Conservation (phyloP, 2,797 vertebrate species). For the Sebastiscus tertius region DNA sequence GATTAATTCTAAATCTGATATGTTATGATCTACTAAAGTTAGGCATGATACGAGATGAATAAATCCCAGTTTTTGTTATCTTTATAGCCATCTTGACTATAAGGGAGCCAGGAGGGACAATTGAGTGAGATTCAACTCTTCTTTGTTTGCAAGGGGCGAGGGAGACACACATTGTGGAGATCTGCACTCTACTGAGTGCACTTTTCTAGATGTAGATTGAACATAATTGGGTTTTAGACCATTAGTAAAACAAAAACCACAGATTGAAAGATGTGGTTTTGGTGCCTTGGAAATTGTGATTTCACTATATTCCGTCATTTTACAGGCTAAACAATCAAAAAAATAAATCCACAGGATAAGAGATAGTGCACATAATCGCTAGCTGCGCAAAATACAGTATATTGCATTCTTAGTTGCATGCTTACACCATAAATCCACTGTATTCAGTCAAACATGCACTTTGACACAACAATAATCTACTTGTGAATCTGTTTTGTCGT, state of each 20-base stretch:
- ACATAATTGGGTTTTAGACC: neutral
- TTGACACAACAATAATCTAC: neutral
- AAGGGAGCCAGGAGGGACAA: too few species aligned
- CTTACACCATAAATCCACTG: neutral
- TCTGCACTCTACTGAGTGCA: neutral
- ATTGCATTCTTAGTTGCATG: neutral
- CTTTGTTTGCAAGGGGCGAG: neutral
- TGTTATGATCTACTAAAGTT: too few species aligned
- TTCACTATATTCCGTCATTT: too few species aligned
- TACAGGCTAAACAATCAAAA: too few species aligned
- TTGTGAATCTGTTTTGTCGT: neutral
- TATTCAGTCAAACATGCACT: neutral
- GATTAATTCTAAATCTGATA: too few species aligned
- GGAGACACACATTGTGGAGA: neutral
- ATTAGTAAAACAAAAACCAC: rapidly evolving
- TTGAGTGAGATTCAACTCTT: neutral
- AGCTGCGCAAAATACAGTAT: neutral
- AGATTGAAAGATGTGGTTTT: too few species aligned
- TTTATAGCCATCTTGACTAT: too few species aligned
- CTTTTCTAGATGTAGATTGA: neutral
- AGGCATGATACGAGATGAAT: too few species aligned
- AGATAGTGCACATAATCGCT: neutral
- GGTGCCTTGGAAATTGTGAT: too few species aligned
- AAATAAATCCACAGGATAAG: too few species aligned
- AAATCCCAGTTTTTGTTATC: too few species aligned